These are phyloP conservation scores for Acanthiza pusilla DNA, from an alignment of 2,797 vertebrate species.

Conservation along the genomic window DNA sequence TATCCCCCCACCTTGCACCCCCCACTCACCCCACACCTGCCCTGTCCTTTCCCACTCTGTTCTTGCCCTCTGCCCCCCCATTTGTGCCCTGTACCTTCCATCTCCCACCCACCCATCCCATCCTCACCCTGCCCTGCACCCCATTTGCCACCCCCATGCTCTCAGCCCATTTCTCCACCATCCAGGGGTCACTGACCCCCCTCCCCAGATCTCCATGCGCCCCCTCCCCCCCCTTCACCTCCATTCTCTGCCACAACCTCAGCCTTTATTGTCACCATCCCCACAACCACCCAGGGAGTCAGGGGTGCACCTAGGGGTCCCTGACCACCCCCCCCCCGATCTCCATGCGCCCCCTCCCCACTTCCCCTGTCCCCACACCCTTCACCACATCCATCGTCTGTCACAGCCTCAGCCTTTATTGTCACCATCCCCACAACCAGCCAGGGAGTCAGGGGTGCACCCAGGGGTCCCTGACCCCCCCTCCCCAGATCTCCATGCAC, in stretches of 20 bases:
- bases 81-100: neutral
- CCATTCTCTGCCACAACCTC: too few relatives aligned
- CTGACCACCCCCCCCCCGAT: neutral
- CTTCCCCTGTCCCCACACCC: too few relatives aligned
- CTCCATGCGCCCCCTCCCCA: too few relatives aligned
- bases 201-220: neutral
- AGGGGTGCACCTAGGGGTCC: too few relatives aligned
- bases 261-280: too few relatives aligned
- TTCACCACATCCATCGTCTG: neutral
- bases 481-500: neutral
- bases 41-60: too few relatives aligned
- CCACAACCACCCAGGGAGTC: too few relatives aligned
- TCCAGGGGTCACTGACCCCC: neutral
- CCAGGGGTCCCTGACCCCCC: too few relatives aligned
- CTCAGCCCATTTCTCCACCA: neutral
- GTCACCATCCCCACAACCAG: neutral
- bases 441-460: fast-evolving
- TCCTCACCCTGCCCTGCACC: neutral
- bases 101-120: neutral
- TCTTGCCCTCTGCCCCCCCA: too few relatives aligned
- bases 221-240: too few relatives aligned
- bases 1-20: neutral
- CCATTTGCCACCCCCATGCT: neutral
- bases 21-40: too few relatives aligned
- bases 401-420: neutral